These are phyloP conservation scores for Drosophila emarginata DNA, from an alignment of 2,888 invertebrate genomes.

Conservation along the genomic window DNA sequence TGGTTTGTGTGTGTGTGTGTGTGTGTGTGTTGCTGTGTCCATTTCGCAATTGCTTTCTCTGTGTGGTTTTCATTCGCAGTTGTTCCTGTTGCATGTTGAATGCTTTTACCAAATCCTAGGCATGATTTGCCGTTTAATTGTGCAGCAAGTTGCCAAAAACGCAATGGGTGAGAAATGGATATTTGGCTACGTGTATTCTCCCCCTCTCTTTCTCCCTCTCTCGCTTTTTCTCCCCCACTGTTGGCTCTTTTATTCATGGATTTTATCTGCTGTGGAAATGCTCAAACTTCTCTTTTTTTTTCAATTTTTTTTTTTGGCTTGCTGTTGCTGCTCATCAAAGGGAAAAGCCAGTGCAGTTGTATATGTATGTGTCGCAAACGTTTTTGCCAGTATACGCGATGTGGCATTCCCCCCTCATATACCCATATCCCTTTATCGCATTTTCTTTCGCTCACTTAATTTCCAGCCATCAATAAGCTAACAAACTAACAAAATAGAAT, in stretches of 20 bases:
- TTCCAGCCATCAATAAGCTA: slow-evolving; percentile 35
- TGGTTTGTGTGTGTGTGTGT: neutral
- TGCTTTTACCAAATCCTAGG: slow-evolving; percentile 64
- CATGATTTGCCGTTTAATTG: slow-evolving; percentile 77
- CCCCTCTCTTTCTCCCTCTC: neutral
- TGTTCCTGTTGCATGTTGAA: slow-evolving; percentile 40
- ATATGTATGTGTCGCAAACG: neutral
- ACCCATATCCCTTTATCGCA: neutral
- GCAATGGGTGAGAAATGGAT: slow-evolving; percentile 52
- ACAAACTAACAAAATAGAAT: slow-evolving; percentile 21
- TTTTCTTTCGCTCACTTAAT: neutral
- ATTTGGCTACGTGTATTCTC: slow-evolving; percentile 32
- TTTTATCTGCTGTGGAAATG: neutral
- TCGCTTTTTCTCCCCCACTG: neutral
- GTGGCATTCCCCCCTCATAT: no score
- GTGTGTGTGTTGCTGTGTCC: slow-evolving; percentile 49
- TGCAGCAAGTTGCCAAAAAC: slow-evolving; percentile 62
- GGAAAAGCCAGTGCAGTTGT: no score
- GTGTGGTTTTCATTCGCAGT: slow-evolving; percentile 50
- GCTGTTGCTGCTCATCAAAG: no score
- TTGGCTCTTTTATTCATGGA: neutral
- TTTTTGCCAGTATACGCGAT: neutral
- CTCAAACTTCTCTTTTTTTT: neutral
- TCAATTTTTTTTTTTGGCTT: no score
- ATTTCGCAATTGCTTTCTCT: slow-evolving; percentile 67